Evolutionary conservation across 2,797 vertebrate genomes (phyloP).

Genomic region (Todus mexicanus): DNA sequence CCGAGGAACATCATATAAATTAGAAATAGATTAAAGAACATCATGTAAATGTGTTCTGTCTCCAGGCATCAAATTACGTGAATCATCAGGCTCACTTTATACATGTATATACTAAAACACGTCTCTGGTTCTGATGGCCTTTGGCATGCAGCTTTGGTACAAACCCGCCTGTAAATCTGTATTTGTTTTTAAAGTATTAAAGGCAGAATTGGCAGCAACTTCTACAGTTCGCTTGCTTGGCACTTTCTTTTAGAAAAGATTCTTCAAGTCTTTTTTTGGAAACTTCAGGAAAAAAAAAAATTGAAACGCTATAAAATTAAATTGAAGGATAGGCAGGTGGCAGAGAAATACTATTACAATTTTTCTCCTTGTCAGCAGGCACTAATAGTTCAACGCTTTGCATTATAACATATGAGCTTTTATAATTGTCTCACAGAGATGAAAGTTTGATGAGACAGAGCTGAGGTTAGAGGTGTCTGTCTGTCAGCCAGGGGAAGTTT

Average conservation of each 20-base stretch:
- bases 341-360: conserved; percentile 25
- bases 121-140: not conserved
- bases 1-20: conserved; percentile 2
- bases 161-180: not conserved
- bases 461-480: not conserved
- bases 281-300: not conserved
- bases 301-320: conserved; percentile 23
- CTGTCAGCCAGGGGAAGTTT: not conserved
- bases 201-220: not conserved
- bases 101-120: not conserved
- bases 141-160: not conserved
- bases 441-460: conserved; percentile 20
- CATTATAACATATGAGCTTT: conserved; percentile 13
- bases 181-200: conserved; percentile 49
- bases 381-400: not conserved
- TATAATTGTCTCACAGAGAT: not conserved
- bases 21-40: conserved; percentile 42
- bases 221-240: conserved; percentile 20
- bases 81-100: conserved; percentile 8
- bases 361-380: conserved; percentile 46
- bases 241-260: conserved; percentile 19
- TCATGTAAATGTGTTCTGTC: not conserved
- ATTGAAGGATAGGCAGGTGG: conserved; percentile 47
- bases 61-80: conserved; percentile 6
- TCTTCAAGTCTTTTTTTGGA: conserved; percentile 37